Percentiles rank a stretch among this genome's conserved stretches.
Conservation (phyloP, 2,113 vertebrate genomes). For the Hippocampus guttulatus region DNA sequence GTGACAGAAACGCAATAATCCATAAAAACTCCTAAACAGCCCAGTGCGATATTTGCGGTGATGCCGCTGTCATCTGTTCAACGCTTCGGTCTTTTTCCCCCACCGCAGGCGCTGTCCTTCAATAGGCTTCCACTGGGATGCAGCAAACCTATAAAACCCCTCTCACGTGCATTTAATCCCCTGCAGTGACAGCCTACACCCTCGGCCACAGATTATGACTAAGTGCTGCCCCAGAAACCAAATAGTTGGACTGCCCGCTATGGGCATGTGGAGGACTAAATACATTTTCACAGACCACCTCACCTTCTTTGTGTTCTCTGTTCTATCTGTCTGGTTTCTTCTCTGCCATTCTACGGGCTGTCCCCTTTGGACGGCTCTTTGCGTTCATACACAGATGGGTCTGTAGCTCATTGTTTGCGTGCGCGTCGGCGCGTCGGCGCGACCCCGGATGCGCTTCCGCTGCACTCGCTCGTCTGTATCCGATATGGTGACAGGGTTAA, state of each 20-base stretch:
- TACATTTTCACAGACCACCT: neutral
- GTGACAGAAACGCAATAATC: constrained; percentile 17
- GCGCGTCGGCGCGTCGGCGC: constrained; percentile 12
- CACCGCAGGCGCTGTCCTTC: constrained; percentile 7
- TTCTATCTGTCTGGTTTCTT: neutral
- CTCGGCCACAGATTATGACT: constrained; percentile 11
- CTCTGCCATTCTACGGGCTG: neutral
- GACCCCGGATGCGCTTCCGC: constrained; percentile 21
- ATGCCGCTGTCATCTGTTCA: constrained; percentile 8
- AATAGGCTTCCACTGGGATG: constrained; percentile 3
- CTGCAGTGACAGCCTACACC: constrained; percentile 8
- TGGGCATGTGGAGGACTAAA: neutral
- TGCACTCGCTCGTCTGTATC: neutral
- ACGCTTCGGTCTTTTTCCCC: constrained; percentile 8
- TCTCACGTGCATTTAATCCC: constrained; percentile 29
- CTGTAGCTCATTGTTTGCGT: constrained; percentile 10
- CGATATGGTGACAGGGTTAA: constrained; percentile 28
- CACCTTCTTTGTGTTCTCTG: neutral
- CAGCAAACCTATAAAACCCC: neutral
- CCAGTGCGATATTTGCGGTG: constrained; percentile 8
- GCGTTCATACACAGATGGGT: neutral
- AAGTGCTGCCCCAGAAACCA: constrained; percentile 24
- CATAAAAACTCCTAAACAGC: constrained; percentile 14
- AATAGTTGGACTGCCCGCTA: neutral
- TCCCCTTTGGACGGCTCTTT: neutral